Percentiles rank a stretch among this genome's conserved stretches.
Evolutionary conservation across 92 coral and sea anemone genomes (phyloP).

Genomic region (Phymanthus crucifer): DNA sequence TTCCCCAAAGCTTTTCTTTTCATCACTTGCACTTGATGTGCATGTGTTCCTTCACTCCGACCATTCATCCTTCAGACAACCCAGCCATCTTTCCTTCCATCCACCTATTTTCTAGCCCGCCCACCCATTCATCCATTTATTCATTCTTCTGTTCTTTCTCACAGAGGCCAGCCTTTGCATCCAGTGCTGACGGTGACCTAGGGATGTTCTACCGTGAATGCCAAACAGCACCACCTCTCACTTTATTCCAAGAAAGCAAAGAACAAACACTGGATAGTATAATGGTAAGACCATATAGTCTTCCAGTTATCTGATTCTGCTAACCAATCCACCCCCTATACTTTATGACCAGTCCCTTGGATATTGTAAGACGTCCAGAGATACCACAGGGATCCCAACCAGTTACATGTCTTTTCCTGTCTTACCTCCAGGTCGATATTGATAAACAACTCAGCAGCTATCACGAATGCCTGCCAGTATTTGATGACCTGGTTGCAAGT

Average conservation of each 20-base stretch:
- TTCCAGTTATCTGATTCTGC: too few species aligned
- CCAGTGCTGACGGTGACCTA: conserved; percentile 75
- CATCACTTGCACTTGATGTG: background rate
- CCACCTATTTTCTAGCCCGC: background rate
- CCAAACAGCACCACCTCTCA: conserved; percentile 86
- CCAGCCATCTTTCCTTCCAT: background rate
- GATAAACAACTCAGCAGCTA: conserved; percentile 62
- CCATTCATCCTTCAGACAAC: background rate
- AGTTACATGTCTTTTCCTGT: background rate
- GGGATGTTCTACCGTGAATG: conserved; percentile 95
- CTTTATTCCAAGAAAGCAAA: conserved; percentile 59
- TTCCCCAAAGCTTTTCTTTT: background rate
- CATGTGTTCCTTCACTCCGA: background rate
- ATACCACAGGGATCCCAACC: background rate
- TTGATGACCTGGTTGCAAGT: conserved; percentile 78
- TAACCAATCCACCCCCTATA: background rate
- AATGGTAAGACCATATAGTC: conserved; percentile 58
- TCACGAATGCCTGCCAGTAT: conserved; percentile 68
- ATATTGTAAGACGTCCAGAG: too few species aligned
- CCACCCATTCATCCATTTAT: background rate
- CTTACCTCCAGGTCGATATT: conserved; percentile 58
- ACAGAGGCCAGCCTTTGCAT: conserved; percentile 95
- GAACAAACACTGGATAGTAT: conserved; percentile 55
- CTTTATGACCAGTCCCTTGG: too few species aligned
- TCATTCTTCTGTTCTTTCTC: background rate